Conservation (phyloP, 2,797 vertebrate genomes). For the Anabas testudineus region DNA sequence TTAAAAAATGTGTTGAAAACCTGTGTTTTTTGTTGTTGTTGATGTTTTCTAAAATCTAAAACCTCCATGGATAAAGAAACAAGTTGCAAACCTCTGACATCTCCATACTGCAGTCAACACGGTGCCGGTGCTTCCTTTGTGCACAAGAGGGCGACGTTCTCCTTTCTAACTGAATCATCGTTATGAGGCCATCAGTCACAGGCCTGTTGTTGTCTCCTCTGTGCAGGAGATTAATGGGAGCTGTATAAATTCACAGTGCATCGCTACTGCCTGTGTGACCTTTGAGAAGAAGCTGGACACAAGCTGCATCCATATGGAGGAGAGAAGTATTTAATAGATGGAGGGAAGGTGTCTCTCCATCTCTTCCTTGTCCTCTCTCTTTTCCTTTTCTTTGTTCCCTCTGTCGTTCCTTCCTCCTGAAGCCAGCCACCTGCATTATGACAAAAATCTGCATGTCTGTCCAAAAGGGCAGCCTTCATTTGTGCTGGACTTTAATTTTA, state of each 20-base stretch:
- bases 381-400: slow-evolving; percentile 17
- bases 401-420: slow-evolving; percentile 28
- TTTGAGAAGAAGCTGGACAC: slow-evolving; percentile 9
- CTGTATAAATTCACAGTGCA: slow-evolving; percentile 46
- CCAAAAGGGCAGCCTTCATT: slow-evolving; percentile 19
- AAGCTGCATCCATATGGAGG: slow-evolving; percentile 51
- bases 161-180: slow-evolving; percentile 26
- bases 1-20: background rate
- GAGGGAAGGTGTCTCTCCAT: slow-evolving; percentile 27
- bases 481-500: slow-evolving; percentile 5
- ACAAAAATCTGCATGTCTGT: slow-evolving; percentile 55
- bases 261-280: slow-evolving; percentile 36
- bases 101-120: background rate
- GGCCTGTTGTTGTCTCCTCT: slow-evolving; percentile 21
- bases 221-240: slow-evolving; percentile 57
- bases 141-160: slow-evolving; percentile 69
- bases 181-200: slow-evolving; percentile 9
- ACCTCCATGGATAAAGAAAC: too few species aligned
- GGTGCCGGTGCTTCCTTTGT: slow-evolving; percentile 31
- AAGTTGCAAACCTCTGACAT: background rate
- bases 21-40: background rate
- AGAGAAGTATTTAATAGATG: slow-evolving; percentile 37
- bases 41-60: background rate
- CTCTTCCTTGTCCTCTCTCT: slow-evolving; percentile 35
- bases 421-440: slow-evolving; percentile 38